phyloP scores from a whole-genome alignment of 1,140 invertebrate genomes.

The Leptinotarsa undecemlineata region DNA sequence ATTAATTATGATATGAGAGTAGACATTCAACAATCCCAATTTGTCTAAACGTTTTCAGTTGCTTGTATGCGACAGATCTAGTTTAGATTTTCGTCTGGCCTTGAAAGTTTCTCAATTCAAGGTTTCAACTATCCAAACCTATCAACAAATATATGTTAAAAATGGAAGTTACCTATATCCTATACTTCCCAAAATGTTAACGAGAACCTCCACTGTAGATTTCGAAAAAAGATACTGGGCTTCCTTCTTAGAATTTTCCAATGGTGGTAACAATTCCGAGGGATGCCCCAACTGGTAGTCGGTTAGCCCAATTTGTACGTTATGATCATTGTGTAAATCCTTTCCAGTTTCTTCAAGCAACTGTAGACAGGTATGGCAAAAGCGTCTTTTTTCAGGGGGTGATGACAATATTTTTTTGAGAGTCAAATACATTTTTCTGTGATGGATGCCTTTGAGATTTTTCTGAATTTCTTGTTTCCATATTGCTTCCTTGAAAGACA shows the following conservation, averaged over 20 bases:
- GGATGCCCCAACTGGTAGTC: conserved; percentile 61
- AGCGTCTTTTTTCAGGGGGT: conserved; percentile 57
- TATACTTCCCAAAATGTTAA: conserved; percentile 59
- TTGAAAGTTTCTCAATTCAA: no score
- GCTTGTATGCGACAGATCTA: background rate
- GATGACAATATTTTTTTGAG: conserved; percentile 54
- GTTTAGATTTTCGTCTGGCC: background rate
- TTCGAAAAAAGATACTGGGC: conserved; percentile 76
- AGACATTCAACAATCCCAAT: background rate
- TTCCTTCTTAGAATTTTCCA: conserved; percentile 70
- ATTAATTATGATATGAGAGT: background rate
- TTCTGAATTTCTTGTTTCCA: conserved; percentile 60
- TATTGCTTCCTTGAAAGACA: conserved; percentile 57
- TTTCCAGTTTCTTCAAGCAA: conserved; percentile 59
- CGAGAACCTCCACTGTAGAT: conserved; percentile 60
- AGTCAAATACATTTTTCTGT: conserved; percentile 60
- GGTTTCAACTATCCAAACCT: no score
- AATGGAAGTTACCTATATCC: conserved; percentile 55
- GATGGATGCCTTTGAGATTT: conserved; percentile 57
- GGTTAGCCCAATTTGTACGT: conserved; percentile 55
- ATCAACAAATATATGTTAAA: background rate
- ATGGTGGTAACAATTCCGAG: conserved; percentile 63
- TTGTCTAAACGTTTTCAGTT: background rate
- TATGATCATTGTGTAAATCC: conserved; percentile 58
- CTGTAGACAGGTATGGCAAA: conserved; percentile 67